Evolutionary conservation across 2,888 invertebrate genomes (phyloP).

Genomic region (Drosophila flavopinicola): DNA sequence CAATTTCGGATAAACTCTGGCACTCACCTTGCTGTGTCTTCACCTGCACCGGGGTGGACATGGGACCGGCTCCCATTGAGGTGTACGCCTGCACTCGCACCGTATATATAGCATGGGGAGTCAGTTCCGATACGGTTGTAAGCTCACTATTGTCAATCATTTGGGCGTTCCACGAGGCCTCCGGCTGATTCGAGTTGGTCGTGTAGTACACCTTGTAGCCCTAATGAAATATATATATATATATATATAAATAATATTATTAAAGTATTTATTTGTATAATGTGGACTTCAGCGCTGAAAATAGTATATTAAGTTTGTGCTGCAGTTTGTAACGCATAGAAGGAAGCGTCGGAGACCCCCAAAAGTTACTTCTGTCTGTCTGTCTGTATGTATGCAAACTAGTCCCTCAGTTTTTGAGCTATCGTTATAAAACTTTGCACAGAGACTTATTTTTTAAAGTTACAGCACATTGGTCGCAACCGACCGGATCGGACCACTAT

Average conservation of each 20-base stretch:
- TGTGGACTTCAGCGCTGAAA: too few species aligned
- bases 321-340: too few species aligned
- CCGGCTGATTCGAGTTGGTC: slow-evolving; percentile 92
- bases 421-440: too few species aligned
- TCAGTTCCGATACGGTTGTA: slow-evolving; percentile 96
- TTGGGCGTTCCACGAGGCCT: slow-evolving; percentile 96
- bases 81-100: slow-evolving; percentile 97
- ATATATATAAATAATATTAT: neutral
- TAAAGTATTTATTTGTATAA: neutral
- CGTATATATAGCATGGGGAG: slow-evolving; percentile 96
- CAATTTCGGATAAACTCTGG: slow-evolving; percentile 9
- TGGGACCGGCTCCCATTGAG: slow-evolving; percentile 96
- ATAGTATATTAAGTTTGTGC: too few species aligned
- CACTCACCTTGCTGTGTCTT: slow-evolving; percentile 96
- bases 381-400: too few species aligned
- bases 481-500: too few species aligned
- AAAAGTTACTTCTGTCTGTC: too few species aligned
- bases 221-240: slow-evolving; percentile 85
- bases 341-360: too few species aligned
- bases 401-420: too few species aligned
- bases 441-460: too few species aligned
- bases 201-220: slow-evolving; percentile 99
- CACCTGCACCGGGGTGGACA: slow-evolving; percentile 98
- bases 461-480: too few species aligned
- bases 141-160: slow-evolving; percentile 96